These are phyloP conservation scores for Mesitornis unicolor DNA, from an alignment of 2,113 vertebrate genomes.

Conservation along the genomic window DNA sequence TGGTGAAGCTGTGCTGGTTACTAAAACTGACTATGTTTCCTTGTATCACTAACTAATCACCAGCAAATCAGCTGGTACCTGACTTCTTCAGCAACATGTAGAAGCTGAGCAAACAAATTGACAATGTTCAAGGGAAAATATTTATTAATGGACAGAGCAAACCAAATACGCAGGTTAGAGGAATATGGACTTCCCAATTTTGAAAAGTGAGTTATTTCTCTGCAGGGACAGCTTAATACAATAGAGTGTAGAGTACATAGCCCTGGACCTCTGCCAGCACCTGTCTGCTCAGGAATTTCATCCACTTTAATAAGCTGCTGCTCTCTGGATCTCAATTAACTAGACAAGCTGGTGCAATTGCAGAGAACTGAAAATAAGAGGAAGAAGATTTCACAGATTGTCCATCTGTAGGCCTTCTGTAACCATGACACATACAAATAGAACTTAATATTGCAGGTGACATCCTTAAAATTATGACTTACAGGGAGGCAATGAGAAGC, in stretches of 20 bases:
- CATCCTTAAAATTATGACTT: slow-evolving; percentile 51
- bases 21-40: not conserved
- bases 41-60: not conserved
- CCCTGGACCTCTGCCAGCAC: slow-evolving; percentile 39
- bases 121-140: not conserved
- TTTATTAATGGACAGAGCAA: not conserved
- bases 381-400: slow-evolving; percentile 6
- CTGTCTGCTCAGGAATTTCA: slow-evolving; percentile 48
- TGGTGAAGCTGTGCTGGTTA: too few relatives aligned
- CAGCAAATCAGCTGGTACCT: not conserved
- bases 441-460: slow-evolving; percentile 21
- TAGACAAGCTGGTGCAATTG: slow-evolving; percentile 32
- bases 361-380: slow-evolving; percentile 19
- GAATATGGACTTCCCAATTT: not conserved
- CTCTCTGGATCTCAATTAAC: slow-evolving; percentile 52
- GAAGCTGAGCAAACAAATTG: not conserved
- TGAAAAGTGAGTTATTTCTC: slow-evolving; percentile 21
- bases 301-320: slow-evolving; percentile 53
- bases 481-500: not conserved
- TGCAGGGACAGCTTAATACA: slow-evolving; percentile 36
- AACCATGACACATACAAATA: slow-evolving; percentile 49
- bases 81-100: not conserved
- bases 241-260: not conserved
- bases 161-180: not conserved
- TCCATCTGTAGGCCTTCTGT: slow-evolving; percentile 54